Percentiles rank a stretch among this genome's conserved stretches.
Conservation (phyloP, 2,797 vertebrate species). For the Urophycis tenuis region DNA sequence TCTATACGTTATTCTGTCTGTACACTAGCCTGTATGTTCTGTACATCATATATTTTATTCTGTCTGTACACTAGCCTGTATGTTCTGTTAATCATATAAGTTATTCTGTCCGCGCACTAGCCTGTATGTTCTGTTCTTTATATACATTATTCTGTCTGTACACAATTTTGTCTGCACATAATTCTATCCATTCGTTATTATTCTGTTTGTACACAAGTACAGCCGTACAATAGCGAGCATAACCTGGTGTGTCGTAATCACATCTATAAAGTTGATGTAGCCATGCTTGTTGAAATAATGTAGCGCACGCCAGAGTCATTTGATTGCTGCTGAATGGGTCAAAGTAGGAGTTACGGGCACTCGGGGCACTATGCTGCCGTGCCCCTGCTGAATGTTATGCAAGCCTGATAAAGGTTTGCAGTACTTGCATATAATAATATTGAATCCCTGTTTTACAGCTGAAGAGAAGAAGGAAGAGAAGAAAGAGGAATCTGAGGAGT, state of each 20-base stretch:
- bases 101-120: too few relatives aligned
- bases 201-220: background rate
- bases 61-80: too few relatives aligned
- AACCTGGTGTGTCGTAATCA: background rate
- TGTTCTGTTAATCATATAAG: too few relatives aligned
- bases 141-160: too few relatives aligned
- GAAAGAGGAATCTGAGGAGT: slow-evolving; percentile 95
- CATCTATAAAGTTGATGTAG: background rate
- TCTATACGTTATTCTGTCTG: too few relatives aligned
- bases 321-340: background rate
- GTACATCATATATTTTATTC: too few relatives aligned
- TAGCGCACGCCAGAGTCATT: background rate
- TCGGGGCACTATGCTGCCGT: background rate
- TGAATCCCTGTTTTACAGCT: slow-evolving; percentile 38
- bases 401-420: background rate
- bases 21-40: too few relatives aligned
- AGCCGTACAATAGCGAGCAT: background rate
- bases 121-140: too few relatives aligned
- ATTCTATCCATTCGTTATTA: background rate
- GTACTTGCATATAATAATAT: background rate
- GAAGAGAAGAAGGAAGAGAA: slow-evolving; percentile 95
- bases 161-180: too few relatives aligned
- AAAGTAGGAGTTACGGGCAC: background rate
- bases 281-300: background rate
- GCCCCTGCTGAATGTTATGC: background rate